A percentile compares a stretch with the other conserved stretches of the same genome.
Evolutionary conservation across 2,113 vertebrate genomes (phyloP).

Genomic region (Scomber colias): DNA sequence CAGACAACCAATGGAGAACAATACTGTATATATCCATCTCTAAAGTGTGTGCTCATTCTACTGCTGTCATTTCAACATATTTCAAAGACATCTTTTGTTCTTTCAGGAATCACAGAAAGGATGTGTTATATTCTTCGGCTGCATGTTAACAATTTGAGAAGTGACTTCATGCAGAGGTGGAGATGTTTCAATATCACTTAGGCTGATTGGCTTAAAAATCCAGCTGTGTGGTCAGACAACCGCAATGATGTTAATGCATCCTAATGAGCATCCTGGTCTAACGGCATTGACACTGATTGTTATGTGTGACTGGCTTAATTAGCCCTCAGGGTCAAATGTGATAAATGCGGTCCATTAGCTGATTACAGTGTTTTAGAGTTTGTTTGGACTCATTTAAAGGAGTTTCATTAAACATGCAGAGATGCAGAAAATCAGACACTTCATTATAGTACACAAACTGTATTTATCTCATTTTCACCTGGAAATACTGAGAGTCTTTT

Average conservation of each 20-base stretch:
- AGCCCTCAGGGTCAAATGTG: conserved; percentile 19
- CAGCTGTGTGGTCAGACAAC: conserved; percentile 38
- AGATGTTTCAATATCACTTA: conserved; percentile 40
- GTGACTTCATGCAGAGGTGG: neutral
- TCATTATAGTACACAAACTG: no score
- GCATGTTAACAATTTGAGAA: neutral
- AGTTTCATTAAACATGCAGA: neutral
- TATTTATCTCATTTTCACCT: neutral
- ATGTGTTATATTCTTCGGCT: no score
- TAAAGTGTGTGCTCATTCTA: no score
- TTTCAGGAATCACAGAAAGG: no score
- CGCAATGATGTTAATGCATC: conserved; percentile 47
- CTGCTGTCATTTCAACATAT: no score
- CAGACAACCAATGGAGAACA: no score
- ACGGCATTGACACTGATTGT: conserved; percentile 38
- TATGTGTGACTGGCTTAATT: conserved; percentile 26
- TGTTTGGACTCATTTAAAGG: conserved; percentile 3
- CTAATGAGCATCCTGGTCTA: conserved; percentile 40
- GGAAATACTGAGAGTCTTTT: neutral
- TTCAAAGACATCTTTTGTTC: no score
- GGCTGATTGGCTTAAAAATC: conserved; percentile 43
- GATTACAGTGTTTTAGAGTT: neutral
- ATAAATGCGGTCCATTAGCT: conserved; percentile 44
- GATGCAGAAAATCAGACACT: neutral
- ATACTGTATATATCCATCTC: no score